Conservation (phyloP, 1,140 invertebrate genomes). For the Drosophila santomea region DNA sequence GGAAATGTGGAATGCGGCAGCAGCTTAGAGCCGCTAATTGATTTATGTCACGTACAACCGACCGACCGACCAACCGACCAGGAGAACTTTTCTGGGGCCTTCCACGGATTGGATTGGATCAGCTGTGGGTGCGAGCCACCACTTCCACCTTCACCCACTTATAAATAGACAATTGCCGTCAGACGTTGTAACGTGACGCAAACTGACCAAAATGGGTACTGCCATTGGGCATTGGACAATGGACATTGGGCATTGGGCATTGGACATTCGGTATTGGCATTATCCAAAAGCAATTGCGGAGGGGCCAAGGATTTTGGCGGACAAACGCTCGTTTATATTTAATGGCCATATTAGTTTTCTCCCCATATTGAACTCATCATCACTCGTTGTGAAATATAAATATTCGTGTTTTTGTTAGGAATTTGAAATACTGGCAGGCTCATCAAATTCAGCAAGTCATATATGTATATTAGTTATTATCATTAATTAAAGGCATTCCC, state of each 20-base stretch:
- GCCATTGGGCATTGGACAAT: background rate
- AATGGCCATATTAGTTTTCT: conserved; percentile 1
- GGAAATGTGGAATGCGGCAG: conserved; percentile 37
- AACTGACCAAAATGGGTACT: conserved; percentile 24
- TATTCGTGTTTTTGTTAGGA: too few relatives aligned
- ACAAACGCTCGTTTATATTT: background rate
- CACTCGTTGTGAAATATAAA: too few relatives aligned
- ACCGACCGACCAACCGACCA: background rate
- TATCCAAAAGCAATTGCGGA: conserved; percentile 7
- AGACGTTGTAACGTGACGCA: conserved; percentile 70
- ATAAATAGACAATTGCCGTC: conserved; percentile 61
- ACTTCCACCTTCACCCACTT: conserved; percentile 14
- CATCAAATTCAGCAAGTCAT: too few relatives aligned
- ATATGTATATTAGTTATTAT: too few relatives aligned
- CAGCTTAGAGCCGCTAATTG: conserved; percentile 78
- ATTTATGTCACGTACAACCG: conserved; percentile 75
- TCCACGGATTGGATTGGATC: conserved; percentile 13
- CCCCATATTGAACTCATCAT: background rate
- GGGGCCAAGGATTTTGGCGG: background rate
- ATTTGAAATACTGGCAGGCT: too few relatives aligned
- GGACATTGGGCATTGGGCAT: too few relatives aligned
- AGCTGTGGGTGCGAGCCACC: conserved; percentile 10
- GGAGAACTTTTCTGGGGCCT: background rate
- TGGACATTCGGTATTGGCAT: background rate
- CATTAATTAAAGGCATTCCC: background rate